Conservation (phyloP, 2,888 invertebrate genomes). For the Cryptus armator region DNA sequence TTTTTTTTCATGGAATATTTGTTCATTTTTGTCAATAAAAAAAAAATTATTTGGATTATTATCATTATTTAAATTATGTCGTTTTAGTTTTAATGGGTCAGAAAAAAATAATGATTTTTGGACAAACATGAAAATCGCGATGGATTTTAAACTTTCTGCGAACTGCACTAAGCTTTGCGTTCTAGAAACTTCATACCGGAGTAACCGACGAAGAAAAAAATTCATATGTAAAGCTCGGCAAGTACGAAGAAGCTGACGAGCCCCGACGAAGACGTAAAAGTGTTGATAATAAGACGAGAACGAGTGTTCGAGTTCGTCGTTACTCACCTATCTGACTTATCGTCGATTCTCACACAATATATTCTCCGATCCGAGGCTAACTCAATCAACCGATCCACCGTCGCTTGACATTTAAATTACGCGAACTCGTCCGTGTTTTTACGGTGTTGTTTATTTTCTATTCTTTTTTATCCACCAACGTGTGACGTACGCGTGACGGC, state of each 20-base stretch:
- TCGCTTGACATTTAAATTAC: constrained; percentile 22
- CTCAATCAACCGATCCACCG: constrained; percentile 13
- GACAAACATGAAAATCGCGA: neutral
- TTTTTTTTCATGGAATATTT: neutral
- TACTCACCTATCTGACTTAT: constrained; percentile 28
- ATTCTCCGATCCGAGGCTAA: constrained; percentile 1
- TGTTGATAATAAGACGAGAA: constrained; percentile 60
- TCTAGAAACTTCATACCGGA: neutral
- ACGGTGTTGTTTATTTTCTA: neutral
- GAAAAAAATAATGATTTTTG: neutral
- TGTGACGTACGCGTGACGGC: neutral
- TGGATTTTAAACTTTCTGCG: neutral
- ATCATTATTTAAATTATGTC: neutral
- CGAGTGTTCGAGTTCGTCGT: constrained; percentile 1
- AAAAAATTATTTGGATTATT: neutral
- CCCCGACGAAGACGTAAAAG: constrained; percentile 71
- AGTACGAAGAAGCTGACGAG: constrained; percentile 32
- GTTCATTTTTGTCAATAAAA: neutral
- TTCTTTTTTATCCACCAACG: neutral
- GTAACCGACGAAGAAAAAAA: neutral
- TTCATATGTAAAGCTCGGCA: neutral
- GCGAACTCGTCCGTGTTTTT: neutral
- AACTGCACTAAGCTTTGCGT: neutral
- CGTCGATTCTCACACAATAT: constrained; percentile 5
- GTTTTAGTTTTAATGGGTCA: neutral